Evolutionary conservation across 2,797 vertebrate genomes (phyloP).

Genomic region (Sardinella longiceps): DNA sequence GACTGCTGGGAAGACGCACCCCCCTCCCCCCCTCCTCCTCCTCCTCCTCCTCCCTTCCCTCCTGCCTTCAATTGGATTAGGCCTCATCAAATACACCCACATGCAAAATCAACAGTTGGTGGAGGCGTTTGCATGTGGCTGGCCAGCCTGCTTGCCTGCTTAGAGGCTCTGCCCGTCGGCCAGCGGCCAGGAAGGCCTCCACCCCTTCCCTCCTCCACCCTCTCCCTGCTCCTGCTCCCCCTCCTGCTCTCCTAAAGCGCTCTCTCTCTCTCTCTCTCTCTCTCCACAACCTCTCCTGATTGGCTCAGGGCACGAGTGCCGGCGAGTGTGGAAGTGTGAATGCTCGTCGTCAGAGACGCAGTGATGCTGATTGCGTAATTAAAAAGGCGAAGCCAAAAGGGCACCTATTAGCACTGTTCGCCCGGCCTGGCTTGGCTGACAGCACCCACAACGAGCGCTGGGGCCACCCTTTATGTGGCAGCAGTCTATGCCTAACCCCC

Average conservation of each 20-base stretch:
- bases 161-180: conserved; percentile 15
- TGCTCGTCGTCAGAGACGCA: conserved; percentile 61
- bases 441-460: neutral
- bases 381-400: conserved; percentile 66
- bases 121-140: conserved; percentile 43
- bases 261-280: too few relatives aligned
- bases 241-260: neutral
- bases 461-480: neutral
- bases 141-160: conserved; percentile 29
- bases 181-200: neutral
- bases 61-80: conserved; percentile 70
- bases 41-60: neutral
- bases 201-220: neutral
- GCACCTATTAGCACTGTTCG: conserved; percentile 69
- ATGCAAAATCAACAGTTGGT: conserved; percentile 54
- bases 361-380: conserved; percentile 73
- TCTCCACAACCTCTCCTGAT: conserved; percentile 19
- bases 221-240: neutral
- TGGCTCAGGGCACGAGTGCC: conserved; percentile 55
- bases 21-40: neutral
- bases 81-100: conserved; percentile 72
- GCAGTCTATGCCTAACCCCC: too few relatives aligned
- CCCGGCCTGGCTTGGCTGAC: conserved; percentile 54
- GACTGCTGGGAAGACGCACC: neutral
- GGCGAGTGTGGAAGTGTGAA: conserved; percentile 69